phyloP scores from a whole-genome alignment of 2,113 vertebrate genomes.

The Ailurus styani region DNA sequence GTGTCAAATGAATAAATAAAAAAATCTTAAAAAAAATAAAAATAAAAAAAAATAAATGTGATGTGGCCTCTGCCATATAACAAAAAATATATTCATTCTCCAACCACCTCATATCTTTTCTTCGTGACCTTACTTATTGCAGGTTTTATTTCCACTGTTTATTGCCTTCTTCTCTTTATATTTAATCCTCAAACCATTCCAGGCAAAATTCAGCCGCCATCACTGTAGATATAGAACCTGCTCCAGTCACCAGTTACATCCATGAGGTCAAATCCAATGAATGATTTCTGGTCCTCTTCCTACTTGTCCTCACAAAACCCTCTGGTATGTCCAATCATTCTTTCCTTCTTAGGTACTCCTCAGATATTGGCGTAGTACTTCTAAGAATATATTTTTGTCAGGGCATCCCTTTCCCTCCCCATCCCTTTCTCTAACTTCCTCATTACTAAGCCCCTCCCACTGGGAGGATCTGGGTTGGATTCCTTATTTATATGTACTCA shows the following conservation, averaged over 20 bases:
- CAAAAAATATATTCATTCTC: neutral
- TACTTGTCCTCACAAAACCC: neutral
- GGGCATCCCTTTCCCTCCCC: neutral
- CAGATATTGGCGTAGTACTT: neutral
- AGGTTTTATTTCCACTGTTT: neutral
- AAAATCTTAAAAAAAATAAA: too few species aligned
- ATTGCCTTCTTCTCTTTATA: neutral
- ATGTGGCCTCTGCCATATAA: neutral
- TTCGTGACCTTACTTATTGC: neutral
- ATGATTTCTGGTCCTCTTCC: neutral
- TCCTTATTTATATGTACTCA: neutral
- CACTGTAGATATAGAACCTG: neutral
- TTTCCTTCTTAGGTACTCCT: neutral
- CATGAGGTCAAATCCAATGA: neutral
- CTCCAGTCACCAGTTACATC: neutral
- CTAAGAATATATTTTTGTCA: neutral
- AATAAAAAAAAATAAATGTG: too few species aligned
- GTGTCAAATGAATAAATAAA: too few species aligned
- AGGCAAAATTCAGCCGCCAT: neutral
- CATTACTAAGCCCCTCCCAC: neutral
- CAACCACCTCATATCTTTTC: neutral
- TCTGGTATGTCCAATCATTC: neutral
- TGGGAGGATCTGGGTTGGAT: neutral
- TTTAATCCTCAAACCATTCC: neutral
- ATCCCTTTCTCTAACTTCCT: neutral